Base-by-base conservation (phyloP, 2,797 vertebrate species). In the Mastacembelus armatus region DNA sequence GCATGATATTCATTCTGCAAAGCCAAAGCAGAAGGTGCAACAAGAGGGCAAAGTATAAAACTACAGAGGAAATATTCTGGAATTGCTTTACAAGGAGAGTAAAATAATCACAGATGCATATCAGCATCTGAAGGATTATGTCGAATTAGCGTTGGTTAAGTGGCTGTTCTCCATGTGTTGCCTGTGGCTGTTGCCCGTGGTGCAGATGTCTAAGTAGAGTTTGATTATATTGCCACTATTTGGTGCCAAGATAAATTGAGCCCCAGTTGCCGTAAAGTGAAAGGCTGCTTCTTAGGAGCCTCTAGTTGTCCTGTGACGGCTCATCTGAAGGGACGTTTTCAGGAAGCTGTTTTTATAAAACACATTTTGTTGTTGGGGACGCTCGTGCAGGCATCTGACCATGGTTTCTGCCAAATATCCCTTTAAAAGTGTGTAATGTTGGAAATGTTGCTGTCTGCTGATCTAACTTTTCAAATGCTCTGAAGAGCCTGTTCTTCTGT, bases 141-240 rank as follows among this genome's bases (percentile, higher is more conserved):
- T 27, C 45, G 39, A 30, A 61, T 71, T 54, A 71, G 39, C 19
- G 0, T 26, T 42, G 48, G 15, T 45, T 56, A 49, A 68, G 63
- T 35, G 61, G 32, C 18, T 65, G 54, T 38, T 65, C 47, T 44
- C 70, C 69, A 24, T 66, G 66, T 71, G 75, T 47, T 54, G 69
- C 54, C 47, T 42, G 27, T 2, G 3, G 40, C 45, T 40, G 62
- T 4, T 60, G 44, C 57, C 18, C 58, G 2, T 12, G 2, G 32
- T 66, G 63, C 80, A 81, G 75, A 75, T 77, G 78, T 74, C 54
- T 61, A 48, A 77, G 21, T 52, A 11, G 14, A 12, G 54, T 73
- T 77, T 59, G n/a, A 75, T 74, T 50, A 22, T 64, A n/a, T 19
- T 24, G 10, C 29, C 52, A 49, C 38, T 44, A 29, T 52, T 43